phyloP scores from a whole-genome alignment of 2,113 vertebrate genomes.

The Syrmaticus mikado region DNA sequence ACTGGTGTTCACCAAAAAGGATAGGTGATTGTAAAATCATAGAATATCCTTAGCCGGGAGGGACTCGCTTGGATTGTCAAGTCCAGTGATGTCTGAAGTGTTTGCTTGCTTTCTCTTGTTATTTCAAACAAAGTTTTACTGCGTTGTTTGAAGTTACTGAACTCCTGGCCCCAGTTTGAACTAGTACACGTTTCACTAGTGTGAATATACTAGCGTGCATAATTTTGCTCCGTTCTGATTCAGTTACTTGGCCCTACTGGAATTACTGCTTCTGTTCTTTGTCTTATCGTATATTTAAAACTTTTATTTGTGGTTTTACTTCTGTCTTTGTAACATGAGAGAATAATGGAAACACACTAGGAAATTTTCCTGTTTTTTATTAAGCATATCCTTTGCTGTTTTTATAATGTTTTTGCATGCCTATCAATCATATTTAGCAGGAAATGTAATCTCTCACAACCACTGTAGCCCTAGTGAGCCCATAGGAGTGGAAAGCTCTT shows the following conservation, averaged over 20 bases:
- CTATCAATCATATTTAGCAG: slow-evolving; percentile 19
- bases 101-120: not conserved
- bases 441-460: not conserved
- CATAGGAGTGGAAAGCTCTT: not conserved
- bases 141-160: not conserved
- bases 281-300: not conserved
- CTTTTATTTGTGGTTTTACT: not conserved
- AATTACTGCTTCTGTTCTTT: not conserved
- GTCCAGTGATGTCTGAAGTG: not conserved
- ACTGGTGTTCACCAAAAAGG: not conserved
- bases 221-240: not conserved
- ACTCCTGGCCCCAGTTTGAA: not conserved
- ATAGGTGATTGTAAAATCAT: not conserved
- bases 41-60: not conserved
- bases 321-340: not conserved
- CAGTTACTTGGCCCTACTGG: not conserved
- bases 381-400: not conserved
- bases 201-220: not conserved
- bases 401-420: not conserved
- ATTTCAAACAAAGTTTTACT: not conserved
- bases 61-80: not conserved
- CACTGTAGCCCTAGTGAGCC: not conserved
- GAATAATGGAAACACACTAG: not conserved
- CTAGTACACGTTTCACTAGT: not conserved
- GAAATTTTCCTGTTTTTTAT: slow-evolving; percentile 13